Base-by-base conservation (phyloP, 2,888 invertebrate genomes). In the Drosophila aldrichi region DNA sequence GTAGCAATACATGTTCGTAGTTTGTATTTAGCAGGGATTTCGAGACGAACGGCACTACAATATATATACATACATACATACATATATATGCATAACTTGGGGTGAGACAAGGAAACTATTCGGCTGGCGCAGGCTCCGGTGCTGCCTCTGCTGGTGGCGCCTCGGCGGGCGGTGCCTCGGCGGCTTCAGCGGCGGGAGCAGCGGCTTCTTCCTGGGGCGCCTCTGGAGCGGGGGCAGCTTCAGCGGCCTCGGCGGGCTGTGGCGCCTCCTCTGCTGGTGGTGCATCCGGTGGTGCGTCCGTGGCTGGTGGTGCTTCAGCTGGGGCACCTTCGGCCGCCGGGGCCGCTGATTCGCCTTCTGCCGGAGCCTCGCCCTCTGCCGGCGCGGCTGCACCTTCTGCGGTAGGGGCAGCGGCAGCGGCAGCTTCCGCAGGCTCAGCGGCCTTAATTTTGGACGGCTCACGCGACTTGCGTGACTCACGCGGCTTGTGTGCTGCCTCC, bases 111-210 rank as follows among this genome's bases (percentile, higher is more conserved):
- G 6, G 0, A 38, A 34, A 16, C 18, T 62, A 43, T 25, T 54
- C 62, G 1, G 52, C 61, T 10, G 70, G 34, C 10, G 57, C 44
- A 10, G 70, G 20, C 29, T 69, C 61, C 10, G 70, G 0, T 12
- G 55, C 44, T 10, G 55, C 46, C 52, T 63, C 68, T n/a, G 66
- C 41, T 40, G 64, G 18, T 14, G 55, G 16, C 3, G 48, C 32
- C 5, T 62, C 70, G 1, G 25, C 56, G 10, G 48, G 20, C 5
- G 69, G 40, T 25, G 58, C 20, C 10, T 55, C 36, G 22, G 56
- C 38, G 10, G 56, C 41, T 18, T 65, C 65, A n/a, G 41, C 57
- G 16, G 41, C 57, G 16, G 46, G 9, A 2, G 41, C 61, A 36
- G 46, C 4, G 2, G 52, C 9, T 14, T 43, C 66, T 10, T 44